phyloP scores from a whole-genome alignment of 2,888 invertebrate genomes.

The Gortyna flavago region DNA sequence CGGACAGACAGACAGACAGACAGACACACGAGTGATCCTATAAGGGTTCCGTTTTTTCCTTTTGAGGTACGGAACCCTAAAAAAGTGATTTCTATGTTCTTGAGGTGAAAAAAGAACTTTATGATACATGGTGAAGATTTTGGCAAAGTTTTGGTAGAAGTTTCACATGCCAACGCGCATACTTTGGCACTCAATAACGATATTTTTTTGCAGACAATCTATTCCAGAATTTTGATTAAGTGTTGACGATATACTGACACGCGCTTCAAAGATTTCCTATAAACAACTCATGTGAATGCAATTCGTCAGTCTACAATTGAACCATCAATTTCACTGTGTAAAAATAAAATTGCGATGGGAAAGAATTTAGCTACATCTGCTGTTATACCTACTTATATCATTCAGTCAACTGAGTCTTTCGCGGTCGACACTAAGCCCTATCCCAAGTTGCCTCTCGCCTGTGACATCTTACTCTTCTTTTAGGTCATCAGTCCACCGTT shows the following conservation, averaged over 20 bases:
- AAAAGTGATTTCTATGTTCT: conserved; percentile 27
- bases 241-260: conserved; percentile 28
- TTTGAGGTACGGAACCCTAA: too few relatives aligned
- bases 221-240: conserved; percentile 37
- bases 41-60: too few relatives aligned
- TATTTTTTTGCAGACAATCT: conserved; percentile 44
- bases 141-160: neutral
- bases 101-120: neutral
- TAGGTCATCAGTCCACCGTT: too few relatives aligned
- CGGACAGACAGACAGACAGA: too few relatives aligned
- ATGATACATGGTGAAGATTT: neutral
- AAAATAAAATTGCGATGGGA: conserved; percentile 1
- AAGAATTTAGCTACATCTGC: neutral
- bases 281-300: conserved; percentile 26
- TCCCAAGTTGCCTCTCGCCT: too few relatives aligned
- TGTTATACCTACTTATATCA: neutral
- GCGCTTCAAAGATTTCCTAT: conserved; percentile 4
- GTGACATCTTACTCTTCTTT: neutral
- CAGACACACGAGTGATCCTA: too few relatives aligned
- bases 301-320: conserved; percentile 10
- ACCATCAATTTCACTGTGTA: neutral
- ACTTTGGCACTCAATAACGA: conserved; percentile 21
- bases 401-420: neutral
- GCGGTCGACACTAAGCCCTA: neutral
- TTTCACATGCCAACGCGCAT: neutral